Percentiles rank a stretch among this genome's conserved stretches.
Conservation (phyloP, 2,113 vertebrate genomes). For the Cyrtonyx montezumae region DNA sequence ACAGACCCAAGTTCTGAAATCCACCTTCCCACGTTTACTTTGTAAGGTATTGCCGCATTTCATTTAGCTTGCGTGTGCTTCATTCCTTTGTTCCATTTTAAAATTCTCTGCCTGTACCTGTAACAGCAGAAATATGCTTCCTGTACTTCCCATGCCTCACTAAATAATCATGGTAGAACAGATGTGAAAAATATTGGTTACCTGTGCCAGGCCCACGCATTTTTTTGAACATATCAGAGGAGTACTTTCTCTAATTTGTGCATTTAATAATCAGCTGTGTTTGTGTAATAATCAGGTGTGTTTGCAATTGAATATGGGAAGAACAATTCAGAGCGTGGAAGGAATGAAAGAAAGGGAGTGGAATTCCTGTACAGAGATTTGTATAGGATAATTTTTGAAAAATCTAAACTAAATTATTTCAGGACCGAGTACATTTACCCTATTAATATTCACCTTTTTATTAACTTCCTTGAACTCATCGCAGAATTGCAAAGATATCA, state of each 20-base stretch:
- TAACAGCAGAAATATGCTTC: neutral
- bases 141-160: neutral
- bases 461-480: neutral
- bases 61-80: neutral
- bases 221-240: neutral
- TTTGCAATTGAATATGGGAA: neutral
- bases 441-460: neutral
- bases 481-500: neutral
- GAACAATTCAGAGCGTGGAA: neutral
- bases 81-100: neutral
- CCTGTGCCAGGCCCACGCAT: neutral
- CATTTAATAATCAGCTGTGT: neutral
- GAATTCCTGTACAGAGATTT: neutral
- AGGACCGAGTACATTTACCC: neutral
- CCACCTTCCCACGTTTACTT: neutral
- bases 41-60: neutral
- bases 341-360: neutral
- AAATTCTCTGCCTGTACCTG: neutral
- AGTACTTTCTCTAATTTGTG: neutral
- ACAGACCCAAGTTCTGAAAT: neutral
- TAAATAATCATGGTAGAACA: neutral
- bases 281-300: neutral
- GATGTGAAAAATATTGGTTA: neutral
- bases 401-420: slow-evolving; percentile 6
- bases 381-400: neutral